These are phyloP conservation scores for Cephalopterus ornatus DNA, from an alignment of 2,113 vertebrate species.

Conservation along the genomic window DNA sequence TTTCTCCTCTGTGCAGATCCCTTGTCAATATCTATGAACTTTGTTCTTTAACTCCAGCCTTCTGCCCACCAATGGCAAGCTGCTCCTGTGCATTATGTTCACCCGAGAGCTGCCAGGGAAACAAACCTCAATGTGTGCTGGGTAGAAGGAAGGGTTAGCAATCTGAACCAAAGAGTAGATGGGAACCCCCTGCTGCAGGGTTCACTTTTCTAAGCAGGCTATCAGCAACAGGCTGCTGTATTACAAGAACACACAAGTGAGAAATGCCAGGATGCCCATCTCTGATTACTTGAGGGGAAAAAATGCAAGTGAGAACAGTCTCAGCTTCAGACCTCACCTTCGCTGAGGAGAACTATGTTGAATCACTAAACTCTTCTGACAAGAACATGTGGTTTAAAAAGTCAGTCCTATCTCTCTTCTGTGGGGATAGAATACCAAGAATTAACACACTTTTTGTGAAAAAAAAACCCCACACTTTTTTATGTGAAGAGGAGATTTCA, in stretches of 20 bases:
- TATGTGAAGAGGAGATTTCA: not conserved
- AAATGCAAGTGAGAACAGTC: not conserved
- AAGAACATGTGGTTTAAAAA: not conserved
- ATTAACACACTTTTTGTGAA: not conserved
- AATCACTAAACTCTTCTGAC: not conserved
- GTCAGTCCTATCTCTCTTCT: not conserved
- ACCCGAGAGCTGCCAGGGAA: not conserved
- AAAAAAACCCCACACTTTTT: not conserved
- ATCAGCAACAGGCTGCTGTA: not conserved
- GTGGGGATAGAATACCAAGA: not conserved
- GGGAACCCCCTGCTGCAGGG: not conserved
- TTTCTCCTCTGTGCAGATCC: not conserved
- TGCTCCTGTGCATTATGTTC: not conserved
- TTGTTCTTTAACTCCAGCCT: not conserved
- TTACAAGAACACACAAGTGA: not conserved
- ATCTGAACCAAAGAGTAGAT: not conserved
- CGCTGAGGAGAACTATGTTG: not conserved
- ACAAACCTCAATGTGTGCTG: rapidly evolving
- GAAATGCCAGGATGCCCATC: not conserved
- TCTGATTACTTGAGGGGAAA: not conserved
- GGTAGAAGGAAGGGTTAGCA: not conserved
- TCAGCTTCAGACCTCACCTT: not conserved
- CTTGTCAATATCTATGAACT: not conserved
- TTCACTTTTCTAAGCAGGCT: not conserved
- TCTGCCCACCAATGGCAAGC: not conserved